A percentile compares a stretch with the other conserved stretches of the same genome.
phyloP scores from a whole-genome alignment of 2,888 invertebrate species.

The Stenurella melanura region DNA sequence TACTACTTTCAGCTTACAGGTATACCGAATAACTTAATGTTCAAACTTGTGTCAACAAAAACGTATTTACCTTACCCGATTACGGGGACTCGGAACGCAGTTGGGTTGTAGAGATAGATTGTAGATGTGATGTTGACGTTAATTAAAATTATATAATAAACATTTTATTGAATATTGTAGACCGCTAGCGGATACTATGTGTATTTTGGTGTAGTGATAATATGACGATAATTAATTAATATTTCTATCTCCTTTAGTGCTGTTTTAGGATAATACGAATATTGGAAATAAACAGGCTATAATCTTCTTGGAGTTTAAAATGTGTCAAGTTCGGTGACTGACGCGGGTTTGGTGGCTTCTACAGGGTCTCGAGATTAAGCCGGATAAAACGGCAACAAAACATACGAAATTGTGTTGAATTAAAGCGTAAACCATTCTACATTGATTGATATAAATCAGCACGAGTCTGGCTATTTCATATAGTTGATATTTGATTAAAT shows the following conservation, averaged over 20 bases:
- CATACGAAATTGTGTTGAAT: too few relatives aligned
- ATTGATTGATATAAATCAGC: too few relatives aligned
- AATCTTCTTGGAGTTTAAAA: too few relatives aligned
- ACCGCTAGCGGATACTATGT: background rate
- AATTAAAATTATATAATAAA: slow-evolving; percentile 23
- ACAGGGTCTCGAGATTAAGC: too few relatives aligned
- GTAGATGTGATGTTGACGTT: slow-evolving; percentile 14
- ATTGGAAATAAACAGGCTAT: too few relatives aligned
- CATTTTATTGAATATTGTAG: background rate
- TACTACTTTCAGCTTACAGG: slow-evolving; percentile 15
- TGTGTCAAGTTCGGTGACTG: too few relatives aligned
- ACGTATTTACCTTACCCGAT: slow-evolving; percentile 31
- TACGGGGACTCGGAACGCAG: background rate
- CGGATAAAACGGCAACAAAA: too few relatives aligned
- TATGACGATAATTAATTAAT: background rate
- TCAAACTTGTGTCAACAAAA: slow-evolving; percentile 35
- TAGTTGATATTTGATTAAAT: too few relatives aligned
- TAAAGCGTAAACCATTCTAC: too few relatives aligned
- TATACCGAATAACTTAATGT: slow-evolving; percentile 16
- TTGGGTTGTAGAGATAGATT: background rate
- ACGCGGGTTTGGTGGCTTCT: too few relatives aligned
- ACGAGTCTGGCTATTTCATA: too few relatives aligned
- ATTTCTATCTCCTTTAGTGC: background rate
- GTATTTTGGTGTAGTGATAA: background rate
- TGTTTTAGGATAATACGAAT: background rate